Base-by-base conservation (phyloP, 2,888 invertebrate genomes). In the Pediacus dermestoides region DNA sequence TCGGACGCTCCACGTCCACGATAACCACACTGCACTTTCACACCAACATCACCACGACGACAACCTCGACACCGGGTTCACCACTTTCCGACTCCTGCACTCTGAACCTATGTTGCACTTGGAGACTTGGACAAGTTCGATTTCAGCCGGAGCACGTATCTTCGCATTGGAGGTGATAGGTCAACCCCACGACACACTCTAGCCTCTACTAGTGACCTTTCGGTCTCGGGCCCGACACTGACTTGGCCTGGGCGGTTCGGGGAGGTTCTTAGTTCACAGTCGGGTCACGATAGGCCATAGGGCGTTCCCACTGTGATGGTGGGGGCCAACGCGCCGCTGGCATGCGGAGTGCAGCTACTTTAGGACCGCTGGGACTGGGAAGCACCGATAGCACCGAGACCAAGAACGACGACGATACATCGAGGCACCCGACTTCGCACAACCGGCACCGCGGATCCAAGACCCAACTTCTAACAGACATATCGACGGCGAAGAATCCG, bases 191-290 rank as follows among this genome's bases (percentile, higher is more conserved):
- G 63, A 67, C 66, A 68, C 68, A 66, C 68, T 69, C 70, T 68
- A 68, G 69, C 68, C 70, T 69, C 70, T 70, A 70, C 70, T 70
- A 64, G 70, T 70, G 70, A 70, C 70, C 70, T 69, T 69, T 70
- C 64, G 67, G 66, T 66, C 68, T 64, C 66, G 63, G 64, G 59
- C 67, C 66, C 69, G 69, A 68, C 70, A 68, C 69, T 62, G 63
- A 66, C 66, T 67, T 69, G 70, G 68, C 68, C 69, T 69, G 69
- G 68, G 68, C 68, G 69, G 68, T 61, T 57, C 66, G 53, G 68
- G 70, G 70, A 68, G 70, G 68, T 65, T 64, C 70, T 61, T 64
- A 65, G 67, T 67, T 70, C 67, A 68, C 62, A 66, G 64, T 58
- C 62, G 66, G 70, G 68, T 68, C 70, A 69, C 68, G 64, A 68